Evolutionary conservation across 1,140 invertebrate species (phyloP).

Genomic region (Drosophila kanapiae): DNA sequence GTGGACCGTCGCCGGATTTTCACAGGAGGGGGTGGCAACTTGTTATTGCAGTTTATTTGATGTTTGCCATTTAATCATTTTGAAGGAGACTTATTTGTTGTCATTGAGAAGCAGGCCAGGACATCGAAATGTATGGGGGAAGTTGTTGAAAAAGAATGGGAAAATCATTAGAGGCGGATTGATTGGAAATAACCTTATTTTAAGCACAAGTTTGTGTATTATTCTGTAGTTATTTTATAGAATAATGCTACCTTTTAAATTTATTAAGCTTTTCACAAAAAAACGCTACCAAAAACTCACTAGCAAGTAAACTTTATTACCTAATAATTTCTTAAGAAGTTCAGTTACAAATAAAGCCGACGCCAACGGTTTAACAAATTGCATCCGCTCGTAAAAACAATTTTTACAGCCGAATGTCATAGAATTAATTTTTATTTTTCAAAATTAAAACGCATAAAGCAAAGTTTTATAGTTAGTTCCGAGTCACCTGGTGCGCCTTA

Average conservation of each 20-base stretch:
- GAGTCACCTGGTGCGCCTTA: constrained; percentile 24
- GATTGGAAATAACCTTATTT: not conserved
- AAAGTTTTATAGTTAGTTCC: constrained; percentile 37
- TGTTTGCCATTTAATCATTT: constrained; percentile 74
- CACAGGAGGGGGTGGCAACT: constrained; percentile 26
- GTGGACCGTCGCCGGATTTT: not conserved
- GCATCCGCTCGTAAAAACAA: constrained; percentile 53
- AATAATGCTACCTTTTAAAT: too few relatives aligned
- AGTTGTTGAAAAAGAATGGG: not conserved
- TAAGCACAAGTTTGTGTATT: not conserved
- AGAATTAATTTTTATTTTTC: constrained; percentile 32
- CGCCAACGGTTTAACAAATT: constrained; percentile 14
- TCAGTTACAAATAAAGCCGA: not conserved
- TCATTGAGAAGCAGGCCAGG: constrained; percentile 26
- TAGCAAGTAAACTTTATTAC: constrained; percentile 2
- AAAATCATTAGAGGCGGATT: not conserved
- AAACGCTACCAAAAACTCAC: constrained; percentile 12
- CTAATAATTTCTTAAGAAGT: not conserved
- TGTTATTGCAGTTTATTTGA: constrained; percentile 78
- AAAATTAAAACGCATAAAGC: constrained; percentile 62
- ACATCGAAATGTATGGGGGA: not conserved
- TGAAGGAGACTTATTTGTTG: constrained; percentile 73
- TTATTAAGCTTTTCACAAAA: too few relatives aligned
- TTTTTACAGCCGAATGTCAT: constrained; percentile 57
- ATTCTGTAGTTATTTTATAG: too few relatives aligned